phyloP scores from a whole-genome alignment of 2,113 vertebrate species.

The Centropus unirufus region DNA sequence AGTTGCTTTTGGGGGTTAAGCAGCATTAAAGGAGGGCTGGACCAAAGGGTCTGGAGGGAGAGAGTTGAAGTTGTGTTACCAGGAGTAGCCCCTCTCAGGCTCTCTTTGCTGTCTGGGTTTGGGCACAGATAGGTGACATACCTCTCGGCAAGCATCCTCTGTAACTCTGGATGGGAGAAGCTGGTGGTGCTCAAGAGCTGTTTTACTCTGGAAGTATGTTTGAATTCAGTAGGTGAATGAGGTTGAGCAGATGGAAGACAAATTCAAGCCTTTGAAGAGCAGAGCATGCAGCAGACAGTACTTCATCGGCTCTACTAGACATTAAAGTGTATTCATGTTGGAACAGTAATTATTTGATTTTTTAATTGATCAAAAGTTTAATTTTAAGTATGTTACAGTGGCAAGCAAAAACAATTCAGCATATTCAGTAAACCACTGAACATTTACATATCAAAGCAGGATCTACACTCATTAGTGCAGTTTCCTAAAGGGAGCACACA shows the following conservation, averaged over 20 bases:
- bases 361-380: background rate
- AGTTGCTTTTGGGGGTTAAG: background rate
- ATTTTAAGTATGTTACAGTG: background rate
- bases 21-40: background rate
- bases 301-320: background rate
- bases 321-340: background rate
- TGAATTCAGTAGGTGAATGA: background rate
- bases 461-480: constrained; percentile 5
- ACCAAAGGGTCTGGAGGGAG: rapidly evolving
- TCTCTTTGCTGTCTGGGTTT: background rate
- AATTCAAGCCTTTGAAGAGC: background rate
- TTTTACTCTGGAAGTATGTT: background rate
- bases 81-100: background rate
- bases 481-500: background rate
- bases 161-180: background rate
- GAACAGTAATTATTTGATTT: background rate
- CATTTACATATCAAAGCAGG: constrained; percentile 29
- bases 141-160: background rate
- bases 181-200: background rate
- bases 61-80: background rate
- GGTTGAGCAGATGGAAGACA: background rate
- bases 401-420: background rate
- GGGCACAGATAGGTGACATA: background rate
- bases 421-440: background rate
- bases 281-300: background rate